A percentile compares a stretch with the other conserved stretches of the same genome.
Conservation (phyloP, 1,140 invertebrate genomes). For the Drosophila bocqueti region DNA sequence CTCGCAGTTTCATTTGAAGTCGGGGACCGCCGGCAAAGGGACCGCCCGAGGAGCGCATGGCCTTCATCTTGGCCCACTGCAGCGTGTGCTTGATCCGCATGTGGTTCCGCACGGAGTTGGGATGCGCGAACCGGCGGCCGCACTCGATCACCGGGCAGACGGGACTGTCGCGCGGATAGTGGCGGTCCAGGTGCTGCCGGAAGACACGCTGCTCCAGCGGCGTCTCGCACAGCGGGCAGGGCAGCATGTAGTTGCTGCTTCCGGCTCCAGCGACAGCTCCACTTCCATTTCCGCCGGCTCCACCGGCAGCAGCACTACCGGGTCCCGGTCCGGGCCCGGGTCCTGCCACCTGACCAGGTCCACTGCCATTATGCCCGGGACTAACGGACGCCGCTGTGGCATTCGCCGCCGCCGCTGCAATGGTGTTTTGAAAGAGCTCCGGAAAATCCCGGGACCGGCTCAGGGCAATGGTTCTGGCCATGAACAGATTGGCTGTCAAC, state of each 20-base stretch:
- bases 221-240: slow-evolving; percentile 90
- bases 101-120: slow-evolving; percentile 93
- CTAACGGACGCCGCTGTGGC: slow-evolving; percentile 84
- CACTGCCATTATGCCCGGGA: slow-evolving; percentile 53
- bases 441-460: slow-evolving; percentile 75
- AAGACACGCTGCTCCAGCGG: slow-evolving; percentile 88
- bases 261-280: slow-evolving; percentile 65
- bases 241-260: slow-evolving; percentile 84
- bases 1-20: slow-evolving; percentile 84
- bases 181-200: slow-evolving; percentile 90
- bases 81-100: slow-evolving; percentile 92
- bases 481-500: slow-evolving; percentile 81
- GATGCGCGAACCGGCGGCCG: slow-evolving; percentile 90
- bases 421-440: slow-evolving; percentile 73
- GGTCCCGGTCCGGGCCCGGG: slow-evolving; percentile 32
- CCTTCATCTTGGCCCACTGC: slow-evolving; percentile 93
- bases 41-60: slow-evolving; percentile 90
- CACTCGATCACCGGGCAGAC: slow-evolving; percentile 91
- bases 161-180: slow-evolving; percentile 93
- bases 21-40: slow-evolving; percentile 82
- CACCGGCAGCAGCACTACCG: slow-evolving; percentile 44
- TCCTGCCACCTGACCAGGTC: slow-evolving; percentile 29
- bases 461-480: slow-evolving; percentile 77
- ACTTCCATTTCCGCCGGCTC: slow-evolving; percentile 43
- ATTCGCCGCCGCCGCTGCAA: slow-evolving; percentile 70